Base-by-base conservation (phyloP, 2,113 vertebrate genomes). In the Deroptyus accipitrinus region DNA sequence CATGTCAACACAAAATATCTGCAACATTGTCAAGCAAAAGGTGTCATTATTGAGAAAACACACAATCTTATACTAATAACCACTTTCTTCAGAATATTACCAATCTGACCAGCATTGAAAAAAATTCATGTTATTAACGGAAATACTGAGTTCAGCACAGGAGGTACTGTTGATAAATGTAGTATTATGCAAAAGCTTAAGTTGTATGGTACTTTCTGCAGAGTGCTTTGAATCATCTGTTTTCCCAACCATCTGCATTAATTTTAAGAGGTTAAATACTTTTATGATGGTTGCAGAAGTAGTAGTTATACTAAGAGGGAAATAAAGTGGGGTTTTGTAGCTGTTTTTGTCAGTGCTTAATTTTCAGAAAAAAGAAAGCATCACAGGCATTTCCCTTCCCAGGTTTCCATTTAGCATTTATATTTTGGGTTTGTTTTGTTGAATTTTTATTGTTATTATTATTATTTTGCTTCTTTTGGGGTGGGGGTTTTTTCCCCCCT, bases 31-130 rank as follows among this genome's bases (percentile, higher is more conserved):
- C 20, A 52, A 77, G 13, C 3, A 77, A 85, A 83, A 61, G 4
- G 5, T 25, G 5, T 39, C 2, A 80, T 35, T 39, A 17, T 16
- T 54, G 39, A 52, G 27, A 90, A 90, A 88, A 74, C 7, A 31
- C 2, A 1, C 3, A 19, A 22, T 39, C 2, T 9, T 62, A 14
- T 31, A 35, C 3, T 28, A 85, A 44, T 13, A 74, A 16, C 1
- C 3, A 17, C 3, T 63, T 82, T 39, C 9, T 74, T 91, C 14
- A 74, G 88, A 91, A 35, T 24, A 70, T 23, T 73, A 9, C 10
- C 33, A 3, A 46, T 90, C 46, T 62, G 33, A 61, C 6, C 5
- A n/a, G 12, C 27, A 86, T 11, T 8, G 51, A 57, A 39, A 69
- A 2, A 0, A 31, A 39, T 52, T 39, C 1, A 17, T 81, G 16